phyloP scores from a whole-genome alignment of 2,888 invertebrate species.

The Drosophila pseudotakahashii region DNA sequence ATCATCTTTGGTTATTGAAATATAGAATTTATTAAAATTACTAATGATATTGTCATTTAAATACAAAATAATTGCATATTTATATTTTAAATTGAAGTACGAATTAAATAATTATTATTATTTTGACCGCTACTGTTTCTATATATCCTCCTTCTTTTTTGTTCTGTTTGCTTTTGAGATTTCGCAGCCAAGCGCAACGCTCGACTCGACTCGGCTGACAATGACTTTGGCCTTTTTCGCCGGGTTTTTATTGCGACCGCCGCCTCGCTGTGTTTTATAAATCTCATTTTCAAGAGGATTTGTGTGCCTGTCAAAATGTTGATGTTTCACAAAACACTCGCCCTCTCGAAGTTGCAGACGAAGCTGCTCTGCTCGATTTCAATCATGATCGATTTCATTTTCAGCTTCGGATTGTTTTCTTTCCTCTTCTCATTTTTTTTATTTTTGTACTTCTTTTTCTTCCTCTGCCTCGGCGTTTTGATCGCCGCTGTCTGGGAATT shows the following conservation, averaged over 20 bases:
- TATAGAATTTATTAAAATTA: no score
- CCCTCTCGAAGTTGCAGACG: constrained; percentile 28
- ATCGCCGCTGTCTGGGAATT: constrained; percentile 69
- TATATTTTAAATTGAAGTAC: no score
- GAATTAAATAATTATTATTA: background rate
- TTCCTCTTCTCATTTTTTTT: background rate
- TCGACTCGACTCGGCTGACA: constrained; percentile 66
- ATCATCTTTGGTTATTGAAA: no score
- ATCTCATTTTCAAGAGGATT: constrained; percentile 78
- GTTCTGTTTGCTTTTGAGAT: constrained; percentile 75
- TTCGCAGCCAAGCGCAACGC: constrained; percentile 80
- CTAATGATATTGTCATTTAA: no score
- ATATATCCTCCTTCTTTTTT: constrained; percentile 36
- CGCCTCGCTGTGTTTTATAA: constrained; percentile 73
- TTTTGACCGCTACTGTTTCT: constrained; percentile 9
- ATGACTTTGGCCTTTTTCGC: constrained; percentile 76
- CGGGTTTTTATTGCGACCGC: constrained; percentile 34
- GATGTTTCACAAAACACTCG: constrained; percentile 80
- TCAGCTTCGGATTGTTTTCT: constrained; percentile 20
- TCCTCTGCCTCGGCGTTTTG: constrained; percentile 64
- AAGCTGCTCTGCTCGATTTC: constrained; percentile 70
- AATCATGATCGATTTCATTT: constrained; percentile 81
- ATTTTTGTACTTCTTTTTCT: constrained; percentile 1
- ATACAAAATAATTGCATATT: no score
- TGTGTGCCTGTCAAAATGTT: constrained; percentile 81